phyloP scores from a whole-genome alignment of 1,140 invertebrate genomes.

The Bombus haemorrhoidalis region DNA sequence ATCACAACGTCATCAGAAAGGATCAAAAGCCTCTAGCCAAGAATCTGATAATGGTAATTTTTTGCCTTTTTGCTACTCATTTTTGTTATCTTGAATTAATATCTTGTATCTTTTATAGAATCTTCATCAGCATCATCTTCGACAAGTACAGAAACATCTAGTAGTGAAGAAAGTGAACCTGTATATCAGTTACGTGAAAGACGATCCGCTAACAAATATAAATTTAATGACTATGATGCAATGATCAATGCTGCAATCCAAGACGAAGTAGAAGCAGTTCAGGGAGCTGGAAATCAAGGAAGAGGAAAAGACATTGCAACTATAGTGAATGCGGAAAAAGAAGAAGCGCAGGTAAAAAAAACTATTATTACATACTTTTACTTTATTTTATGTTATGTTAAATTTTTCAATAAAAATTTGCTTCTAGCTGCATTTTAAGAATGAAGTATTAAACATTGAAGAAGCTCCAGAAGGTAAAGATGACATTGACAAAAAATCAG shows the following conservation, averaged over 20 bases:
- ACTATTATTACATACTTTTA: conserved; percentile 13
- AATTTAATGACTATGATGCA: conserved; percentile 96
- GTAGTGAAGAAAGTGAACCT: conserved; percentile 86
- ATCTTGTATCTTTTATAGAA: conserved; percentile 57
- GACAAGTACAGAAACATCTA: conserved; percentile 81
- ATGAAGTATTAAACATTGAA: conserved; percentile 69
- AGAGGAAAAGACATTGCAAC: conserved; percentile 95
- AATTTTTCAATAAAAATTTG: conserved; percentile 14
- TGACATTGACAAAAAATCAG: conserved; percentile 72
- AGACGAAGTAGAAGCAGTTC: conserved; percentile 89
- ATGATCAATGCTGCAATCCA: conserved; percentile 96
- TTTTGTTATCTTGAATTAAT: neutral
- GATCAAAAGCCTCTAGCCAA: conserved; percentile 73
- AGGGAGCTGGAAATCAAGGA: conserved; percentile 90
- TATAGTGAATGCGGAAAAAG: conserved; percentile 92
- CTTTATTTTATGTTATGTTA: neutral
- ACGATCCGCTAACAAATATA: conserved; percentile 90
- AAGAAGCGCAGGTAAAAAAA: conserved; percentile 84
- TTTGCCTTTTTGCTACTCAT: neutral
- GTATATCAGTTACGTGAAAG: conserved; percentile 92
- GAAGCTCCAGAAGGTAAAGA: conserved; percentile 67
- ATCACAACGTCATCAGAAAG: conserved; percentile 59
- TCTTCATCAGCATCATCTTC: conserved; percentile 71
- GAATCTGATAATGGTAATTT: conserved; percentile 71
- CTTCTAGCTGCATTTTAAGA: conserved; percentile 54